These are phyloP conservation scores for Biston betularia DNA, from an alignment of 2,888 invertebrate genomes.

Conservation along the genomic window DNA sequence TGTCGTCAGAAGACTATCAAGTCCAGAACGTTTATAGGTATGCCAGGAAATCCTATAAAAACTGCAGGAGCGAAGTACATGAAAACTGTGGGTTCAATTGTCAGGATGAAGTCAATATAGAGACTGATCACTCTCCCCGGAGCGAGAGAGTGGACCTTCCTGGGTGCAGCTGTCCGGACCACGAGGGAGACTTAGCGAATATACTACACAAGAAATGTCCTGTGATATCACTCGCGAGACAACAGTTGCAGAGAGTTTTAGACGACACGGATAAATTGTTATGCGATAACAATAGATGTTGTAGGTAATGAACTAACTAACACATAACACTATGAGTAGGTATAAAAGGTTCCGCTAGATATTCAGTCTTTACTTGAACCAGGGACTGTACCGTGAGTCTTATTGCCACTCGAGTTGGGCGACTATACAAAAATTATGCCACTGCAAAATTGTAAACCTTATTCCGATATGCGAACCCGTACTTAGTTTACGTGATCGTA, in stretches of 20 bases:
- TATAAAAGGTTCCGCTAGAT: too few relatives aligned
- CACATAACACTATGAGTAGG: too few relatives aligned
- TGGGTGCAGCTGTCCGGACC: constrained; percentile 69
- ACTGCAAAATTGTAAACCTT: too few relatives aligned
- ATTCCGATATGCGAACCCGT: too few relatives aligned
- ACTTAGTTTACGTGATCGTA: too few relatives aligned
- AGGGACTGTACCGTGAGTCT: too few relatives aligned
- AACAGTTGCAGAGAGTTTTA: constrained; percentile 71
- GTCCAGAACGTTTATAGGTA: constrained; percentile 73
- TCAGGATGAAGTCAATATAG: constrained; percentile 54
- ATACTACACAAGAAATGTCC: constrained; percentile 79
- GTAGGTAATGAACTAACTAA: constrained; percentile 59
- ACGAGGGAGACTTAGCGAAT: constrained; percentile 69
- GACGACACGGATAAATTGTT: constrained; percentile 72
- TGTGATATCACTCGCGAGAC: constrained; percentile 73
- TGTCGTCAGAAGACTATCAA: constrained; percentile 73
- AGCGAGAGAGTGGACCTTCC: constrained; percentile 52
- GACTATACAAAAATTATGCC: too few relatives aligned
- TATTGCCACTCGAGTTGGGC: too few relatives aligned
- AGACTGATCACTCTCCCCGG: constrained; percentile 57
- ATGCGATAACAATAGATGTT: constrained; percentile 65
- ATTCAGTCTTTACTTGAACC: too few relatives aligned
- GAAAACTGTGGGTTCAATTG: constrained; percentile 53
- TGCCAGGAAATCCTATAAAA: constrained; percentile 71
- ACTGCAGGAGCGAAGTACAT: constrained; percentile 51